Evolutionary conservation across 1,140 invertebrate species (phyloP), one percentile per base, ranked within the genome.

Genomic region (Ladona fulva): DNA sequence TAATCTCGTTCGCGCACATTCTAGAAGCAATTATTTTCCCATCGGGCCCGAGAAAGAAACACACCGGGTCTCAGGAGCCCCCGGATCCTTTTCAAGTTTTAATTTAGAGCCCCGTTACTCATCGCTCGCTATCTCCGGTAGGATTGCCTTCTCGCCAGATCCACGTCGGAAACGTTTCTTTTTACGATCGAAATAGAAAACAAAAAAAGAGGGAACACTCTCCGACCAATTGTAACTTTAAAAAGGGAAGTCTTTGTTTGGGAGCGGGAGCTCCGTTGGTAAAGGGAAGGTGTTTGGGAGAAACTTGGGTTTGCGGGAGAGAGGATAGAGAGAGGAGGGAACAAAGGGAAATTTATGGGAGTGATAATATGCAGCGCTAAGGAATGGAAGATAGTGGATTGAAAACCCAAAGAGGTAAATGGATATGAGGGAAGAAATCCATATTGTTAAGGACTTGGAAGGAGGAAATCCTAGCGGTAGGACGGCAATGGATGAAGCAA

Each of bases 191-290:
- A 66, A 19, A 19, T 52, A 19, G 44, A 66, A 19, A 3, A 22
- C 1, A 66, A 12, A 22, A 22, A 19, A 16, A 22, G 52, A 16
- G 52, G n/a, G 52, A 66, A 19, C 16, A 12, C 52, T 66, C 52
- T 22, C n/a, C 52, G n/a, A 66, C 52, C 52, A 22, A 66, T 66
- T 66, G 52, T 3, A 66, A 66, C 52, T 66, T 66, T 66, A 66
- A 66, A 66, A 66, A 37, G 29, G 52, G 52, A 66, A 66, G 52
- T 66, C 52, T 66, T 66, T 66, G 52, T 66, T 66, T 66, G 52
- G 52, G 3, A 66, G 10, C 10, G 19, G 44, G 44, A 19, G 44
- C 19, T 52, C 44, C 19, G 44, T 19, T 11, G 44, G 44, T 11
- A 52, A 52, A 52, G 10, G 19, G 19, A 10, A 19, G 44, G 44